A percentile compares a stretch with the other conserved stretches of the same genome.
Evolutionary conservation across 2,113 vertebrate genomes (phyloP).

Genomic region (Rhea pennata): DNA sequence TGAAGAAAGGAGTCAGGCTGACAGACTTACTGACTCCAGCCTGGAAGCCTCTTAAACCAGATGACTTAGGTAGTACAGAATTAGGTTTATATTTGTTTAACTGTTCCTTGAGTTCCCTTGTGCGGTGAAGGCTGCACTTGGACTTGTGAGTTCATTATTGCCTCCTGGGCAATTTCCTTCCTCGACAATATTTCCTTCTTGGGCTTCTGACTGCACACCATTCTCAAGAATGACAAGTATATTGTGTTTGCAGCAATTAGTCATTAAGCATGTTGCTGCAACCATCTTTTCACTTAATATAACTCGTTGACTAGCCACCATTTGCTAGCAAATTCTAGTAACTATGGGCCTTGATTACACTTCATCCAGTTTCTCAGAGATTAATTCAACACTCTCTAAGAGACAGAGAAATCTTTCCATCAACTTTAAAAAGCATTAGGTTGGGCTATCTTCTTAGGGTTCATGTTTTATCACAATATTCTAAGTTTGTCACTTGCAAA

Average conservation of each 20-base stretch:
- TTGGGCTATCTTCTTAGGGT: background rate
- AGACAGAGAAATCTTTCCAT: constrained; percentile 40
- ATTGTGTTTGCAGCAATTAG: background rate
- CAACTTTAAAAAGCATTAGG: constrained; percentile 10
- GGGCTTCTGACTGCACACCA: background rate
- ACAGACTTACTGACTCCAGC: background rate
- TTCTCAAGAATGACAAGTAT: background rate
- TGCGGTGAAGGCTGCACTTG: accelerated
- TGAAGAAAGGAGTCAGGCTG: background rate
- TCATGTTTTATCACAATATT: background rate
- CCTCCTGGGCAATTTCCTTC: background rate
- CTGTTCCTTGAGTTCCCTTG: background rate
- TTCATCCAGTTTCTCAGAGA: background rate
- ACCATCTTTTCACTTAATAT: background rate
- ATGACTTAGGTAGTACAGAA: background rate
- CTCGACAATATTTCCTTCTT: background rate
- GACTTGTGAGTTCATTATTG: background rate
- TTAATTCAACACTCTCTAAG: background rate
- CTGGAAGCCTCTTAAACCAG: background rate
- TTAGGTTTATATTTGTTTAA: background rate
- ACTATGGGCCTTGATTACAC: constrained; percentile 36
- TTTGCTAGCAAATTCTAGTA: constrained; percentile 44
- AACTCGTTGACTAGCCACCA: background rate
- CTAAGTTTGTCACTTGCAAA: background rate
- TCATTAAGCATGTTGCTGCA: background rate